Evolutionary conservation across 2,888 invertebrate species (phyloP).

Genomic region (Lepidochrysops patricia): DNA sequence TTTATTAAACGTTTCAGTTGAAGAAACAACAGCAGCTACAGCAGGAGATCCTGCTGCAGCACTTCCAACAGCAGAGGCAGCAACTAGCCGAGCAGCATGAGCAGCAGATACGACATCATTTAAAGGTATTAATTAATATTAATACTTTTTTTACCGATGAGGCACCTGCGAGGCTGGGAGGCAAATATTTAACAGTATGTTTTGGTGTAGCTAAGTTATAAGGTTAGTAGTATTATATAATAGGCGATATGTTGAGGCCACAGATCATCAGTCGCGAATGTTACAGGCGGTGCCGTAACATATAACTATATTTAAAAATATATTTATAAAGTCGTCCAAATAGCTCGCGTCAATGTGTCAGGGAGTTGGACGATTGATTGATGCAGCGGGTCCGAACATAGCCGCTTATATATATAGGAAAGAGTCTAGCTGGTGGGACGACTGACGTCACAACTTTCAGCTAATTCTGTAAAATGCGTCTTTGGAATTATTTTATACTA

Average conservation of each 20-base stretch:
- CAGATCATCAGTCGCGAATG: no score
- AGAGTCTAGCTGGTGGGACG: neutral
- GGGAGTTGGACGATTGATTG: neutral
- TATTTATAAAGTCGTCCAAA: constrained; percentile 3
- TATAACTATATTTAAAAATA: neutral
- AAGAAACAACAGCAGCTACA: constrained; percentile 95
- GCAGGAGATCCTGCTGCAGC: constrained; percentile 91
- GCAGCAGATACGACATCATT: constrained; percentile 89
- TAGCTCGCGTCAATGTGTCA: constrained; percentile 9
- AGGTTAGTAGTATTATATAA: no score
- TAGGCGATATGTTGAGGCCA: no score
- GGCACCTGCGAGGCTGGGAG: neutral
- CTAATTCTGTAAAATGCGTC: neutral
- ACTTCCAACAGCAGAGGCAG: constrained; percentile 93
- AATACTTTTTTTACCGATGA: neutral
- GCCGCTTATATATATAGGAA: constrained; percentile 1
- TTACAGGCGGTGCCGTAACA: neutral
- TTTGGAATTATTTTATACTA: neutral
- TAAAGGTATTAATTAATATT: constrained; percentile 76
- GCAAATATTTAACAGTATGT: neutral
- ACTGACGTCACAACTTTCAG: neutral
- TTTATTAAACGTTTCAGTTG: constrained; percentile 76
- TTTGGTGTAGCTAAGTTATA: no score
- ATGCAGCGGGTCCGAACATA: neutral
- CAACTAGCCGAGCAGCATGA: constrained; percentile 93